phyloP scores from a whole-genome alignment of 30 jellyfish, hydroid and myxozoan genomes.

The Hydra vulgaris region DNA sequence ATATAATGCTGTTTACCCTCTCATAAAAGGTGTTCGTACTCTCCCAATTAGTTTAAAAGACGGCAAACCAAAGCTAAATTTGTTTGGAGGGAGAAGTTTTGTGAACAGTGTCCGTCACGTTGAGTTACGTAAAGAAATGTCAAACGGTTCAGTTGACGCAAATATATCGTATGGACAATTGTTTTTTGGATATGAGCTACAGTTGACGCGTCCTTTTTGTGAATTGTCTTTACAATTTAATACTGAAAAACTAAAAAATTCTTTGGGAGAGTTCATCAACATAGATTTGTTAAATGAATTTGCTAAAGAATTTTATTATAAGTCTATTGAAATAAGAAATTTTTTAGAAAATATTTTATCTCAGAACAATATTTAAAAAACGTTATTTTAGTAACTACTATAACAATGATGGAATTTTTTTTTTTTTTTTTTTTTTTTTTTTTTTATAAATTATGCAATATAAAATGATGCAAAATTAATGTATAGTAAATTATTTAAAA shows the following conservation, averaged over 20 bases:
- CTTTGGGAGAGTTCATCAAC: constrained; percentile 3
- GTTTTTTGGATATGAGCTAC: constrained; percentile 36
- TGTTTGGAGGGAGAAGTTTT: neutral
- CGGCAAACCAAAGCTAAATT: constrained; percentile 28
- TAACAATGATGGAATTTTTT: too few relatives aligned
- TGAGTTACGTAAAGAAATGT: neutral
- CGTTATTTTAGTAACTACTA: too few relatives aligned
- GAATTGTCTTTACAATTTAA: constrained; percentile 32
- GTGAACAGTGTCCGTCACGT: constrained; percentile 15
- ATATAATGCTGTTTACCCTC: constrained; percentile 35
- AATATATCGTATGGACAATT: constrained; percentile 16
- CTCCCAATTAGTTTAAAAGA: constrained; percentile 2
- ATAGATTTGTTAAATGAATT: neutral
- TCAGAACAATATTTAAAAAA: too few relatives aligned
- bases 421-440: too few relatives aligned
- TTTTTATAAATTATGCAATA: too few relatives aligned
- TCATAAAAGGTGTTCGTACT: neutral
- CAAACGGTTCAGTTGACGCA: constrained; percentile 28
- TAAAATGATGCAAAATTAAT: too few relatives aligned
- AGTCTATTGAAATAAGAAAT: constrained; percentile 1
- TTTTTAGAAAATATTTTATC: too few relatives aligned
- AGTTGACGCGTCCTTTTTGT: constrained; percentile 34
- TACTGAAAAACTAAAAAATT: constrained; percentile 14
- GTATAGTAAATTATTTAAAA: too few relatives aligned
- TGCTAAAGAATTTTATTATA: constrained; percentile 10